Conservation (phyloP, 2,113 vertebrate genomes). For the Barbus barbus region DNA sequence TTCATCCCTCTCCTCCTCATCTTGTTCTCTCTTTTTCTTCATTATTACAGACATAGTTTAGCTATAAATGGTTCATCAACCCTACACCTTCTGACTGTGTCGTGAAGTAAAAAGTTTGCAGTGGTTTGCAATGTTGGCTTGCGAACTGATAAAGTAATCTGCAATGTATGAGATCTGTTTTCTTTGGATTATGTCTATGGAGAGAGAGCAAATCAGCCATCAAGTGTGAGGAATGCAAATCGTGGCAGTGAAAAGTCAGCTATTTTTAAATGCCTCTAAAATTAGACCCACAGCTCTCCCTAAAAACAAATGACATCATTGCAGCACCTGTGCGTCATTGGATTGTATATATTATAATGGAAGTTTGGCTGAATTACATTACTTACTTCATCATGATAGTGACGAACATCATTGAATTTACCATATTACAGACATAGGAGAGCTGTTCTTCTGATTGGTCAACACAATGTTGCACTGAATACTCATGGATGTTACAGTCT, state of each 20-base stretch:
- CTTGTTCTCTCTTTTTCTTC: slow-evolving; percentile 53
- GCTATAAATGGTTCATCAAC: neutral
- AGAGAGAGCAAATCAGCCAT: slow-evolving; percentile 6
- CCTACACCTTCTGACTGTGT: neutral
- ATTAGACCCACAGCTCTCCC: slow-evolving; percentile 14
- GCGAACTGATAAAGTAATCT: neutral
- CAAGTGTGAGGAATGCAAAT: slow-evolving; percentile 35
- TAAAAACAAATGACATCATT: slow-evolving; percentile 7
- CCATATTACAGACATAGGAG: neutral
- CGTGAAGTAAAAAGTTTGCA: neutral
- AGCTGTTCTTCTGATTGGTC: neutral
- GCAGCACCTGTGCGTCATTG: neutral
- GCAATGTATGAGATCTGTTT: neutral
- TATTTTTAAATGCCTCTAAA: slow-evolving; percentile 48
- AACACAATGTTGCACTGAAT: neutral
- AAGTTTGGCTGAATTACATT: neutral
- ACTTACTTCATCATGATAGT: neutral
- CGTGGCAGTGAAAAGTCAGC: neutral
- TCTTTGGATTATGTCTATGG: neutral
- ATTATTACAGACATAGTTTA: neutral
- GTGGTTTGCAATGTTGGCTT: neutral
- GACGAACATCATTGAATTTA: neutral
- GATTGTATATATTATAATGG: neutral
- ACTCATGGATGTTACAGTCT: neutral
- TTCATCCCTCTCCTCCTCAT: slow-evolving; percentile 61